These are phyloP conservation scores for Sylvilagus bachmani DNA, from an alignment of 2,113 vertebrate species.

Conservation along the genomic window DNA sequence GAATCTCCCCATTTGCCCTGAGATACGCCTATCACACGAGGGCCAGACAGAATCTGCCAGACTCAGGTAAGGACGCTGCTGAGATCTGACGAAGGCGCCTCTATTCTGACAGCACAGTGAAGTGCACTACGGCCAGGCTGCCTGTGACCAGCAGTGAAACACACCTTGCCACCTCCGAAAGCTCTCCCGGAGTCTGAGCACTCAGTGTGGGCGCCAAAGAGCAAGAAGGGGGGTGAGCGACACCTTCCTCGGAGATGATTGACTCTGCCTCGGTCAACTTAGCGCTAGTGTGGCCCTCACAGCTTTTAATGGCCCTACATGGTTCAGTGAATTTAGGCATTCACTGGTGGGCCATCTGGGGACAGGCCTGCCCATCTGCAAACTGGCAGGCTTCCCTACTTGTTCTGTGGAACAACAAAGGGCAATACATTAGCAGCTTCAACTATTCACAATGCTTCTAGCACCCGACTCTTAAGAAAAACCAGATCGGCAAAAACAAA, in stretches of 20 bases:
- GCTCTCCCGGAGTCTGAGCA: slow-evolving; percentile 8
- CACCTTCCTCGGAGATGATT: background rate
- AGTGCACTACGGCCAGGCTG: background rate
- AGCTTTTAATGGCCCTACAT: slow-evolving; percentile 58
- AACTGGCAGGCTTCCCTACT: slow-evolving; percentile 59
- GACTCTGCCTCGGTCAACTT: slow-evolving; percentile 39
- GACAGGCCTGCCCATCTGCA: slow-evolving; percentile 60
- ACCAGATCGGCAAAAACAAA: slow-evolving; percentile 25
- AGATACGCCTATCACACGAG: background rate
- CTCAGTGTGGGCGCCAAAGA: slow-evolving; percentile 1
- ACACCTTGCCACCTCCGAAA: background rate
- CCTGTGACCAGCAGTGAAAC: background rate
- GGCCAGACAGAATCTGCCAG: background rate
- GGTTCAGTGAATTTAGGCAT: slow-evolving; percentile 60
- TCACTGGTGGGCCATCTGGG: slow-evolving; percentile 44
- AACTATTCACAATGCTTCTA: slow-evolving; percentile 67
- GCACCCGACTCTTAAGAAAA: slow-evolving; percentile 64
- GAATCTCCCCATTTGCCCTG: background rate
- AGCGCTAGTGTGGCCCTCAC: slow-evolving; percentile 38
- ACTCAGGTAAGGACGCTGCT: background rate
- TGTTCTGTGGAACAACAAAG: slow-evolving; percentile 63
- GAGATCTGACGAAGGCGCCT: background rate
- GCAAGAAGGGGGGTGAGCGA: background rate
- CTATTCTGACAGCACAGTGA: background rate
- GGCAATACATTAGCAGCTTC: slow-evolving; percentile 63